Evolutionary conservation across 2,113 vertebrate species (phyloP).

Genomic region (Carassius carassius): DNA sequence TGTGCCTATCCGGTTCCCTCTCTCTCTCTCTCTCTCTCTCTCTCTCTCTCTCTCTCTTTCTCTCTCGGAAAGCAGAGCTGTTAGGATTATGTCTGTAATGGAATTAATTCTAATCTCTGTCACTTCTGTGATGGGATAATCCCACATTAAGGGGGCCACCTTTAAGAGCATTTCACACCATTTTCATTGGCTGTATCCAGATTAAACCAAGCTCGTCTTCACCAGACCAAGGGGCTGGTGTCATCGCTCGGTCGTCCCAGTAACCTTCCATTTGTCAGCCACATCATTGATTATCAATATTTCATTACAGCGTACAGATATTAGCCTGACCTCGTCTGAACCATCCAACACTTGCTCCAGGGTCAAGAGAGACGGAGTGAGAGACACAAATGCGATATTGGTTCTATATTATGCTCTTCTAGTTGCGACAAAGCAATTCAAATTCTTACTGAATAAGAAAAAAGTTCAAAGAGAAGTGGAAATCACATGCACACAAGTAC

Average conservation of each 20-base stretch:
- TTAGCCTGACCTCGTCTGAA: constrained; percentile 41
- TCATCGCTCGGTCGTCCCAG: not conserved
- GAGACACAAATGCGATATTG: not conserved
- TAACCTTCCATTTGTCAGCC: constrained; percentile 50
- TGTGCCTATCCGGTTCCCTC: not conserved
- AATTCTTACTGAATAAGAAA: not conserved
- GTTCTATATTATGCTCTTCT: not conserved
- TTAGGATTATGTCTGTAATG: constrained; percentile 61
- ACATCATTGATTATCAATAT: constrained; percentile 64
- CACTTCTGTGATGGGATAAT: constrained; percentile 54
- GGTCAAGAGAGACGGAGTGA: constrained; percentile 39
- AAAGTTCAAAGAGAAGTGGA: not conserved
- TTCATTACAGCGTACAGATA: constrained; percentile 55
- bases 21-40: not conserved
- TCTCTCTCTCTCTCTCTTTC: not conserved
- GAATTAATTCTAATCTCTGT: constrained; percentile 65
- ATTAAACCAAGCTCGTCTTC: constrained; percentile 48
- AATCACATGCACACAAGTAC: not conserved
- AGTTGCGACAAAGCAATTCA: not conserved
- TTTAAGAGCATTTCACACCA: constrained; percentile 65
- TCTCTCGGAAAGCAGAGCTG: constrained; percentile 49
- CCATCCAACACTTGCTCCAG: constrained; percentile 37
- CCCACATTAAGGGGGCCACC: constrained; percentile 54
- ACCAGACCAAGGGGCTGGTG: not conserved
- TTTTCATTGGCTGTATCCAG: constrained; percentile 58